phyloP scores from a whole-genome alignment of 1,140 invertebrate genomes.

The Bombus terrestris region DNA sequence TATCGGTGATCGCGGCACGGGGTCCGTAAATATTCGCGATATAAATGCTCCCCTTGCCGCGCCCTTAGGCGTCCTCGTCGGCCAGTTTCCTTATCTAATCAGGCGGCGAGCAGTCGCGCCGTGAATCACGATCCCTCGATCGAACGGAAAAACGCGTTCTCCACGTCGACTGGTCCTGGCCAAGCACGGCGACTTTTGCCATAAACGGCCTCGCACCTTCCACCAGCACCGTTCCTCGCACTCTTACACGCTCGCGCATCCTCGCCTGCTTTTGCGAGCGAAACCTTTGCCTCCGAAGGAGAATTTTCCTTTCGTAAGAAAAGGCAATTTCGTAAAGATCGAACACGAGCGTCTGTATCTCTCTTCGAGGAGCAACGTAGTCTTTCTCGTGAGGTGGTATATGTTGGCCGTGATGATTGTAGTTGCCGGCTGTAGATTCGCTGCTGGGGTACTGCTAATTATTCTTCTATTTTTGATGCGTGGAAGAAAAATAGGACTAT shows the following conservation, averaged over 20 bases:
- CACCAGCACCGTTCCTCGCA: not conserved
- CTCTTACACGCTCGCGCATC: constrained; percentile 26
- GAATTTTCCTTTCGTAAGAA: not conserved
- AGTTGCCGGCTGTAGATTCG: too few species aligned
- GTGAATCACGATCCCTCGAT: constrained; percentile 51
- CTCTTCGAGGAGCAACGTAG: too few species aligned
- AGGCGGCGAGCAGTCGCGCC: constrained; percentile 1
- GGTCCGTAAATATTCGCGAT: constrained; percentile 29
- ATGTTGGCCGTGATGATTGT: too few species aligned
- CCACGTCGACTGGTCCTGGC: constrained; percentile 21
- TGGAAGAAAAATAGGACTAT: too few species aligned
- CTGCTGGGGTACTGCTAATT: too few species aligned
- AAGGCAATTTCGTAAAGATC: not conserved
- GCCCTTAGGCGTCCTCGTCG: too few species aligned
- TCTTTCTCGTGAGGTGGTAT: too few species aligned
- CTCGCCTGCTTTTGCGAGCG: constrained; percentile 13
- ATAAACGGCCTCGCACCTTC: constrained; percentile 33
- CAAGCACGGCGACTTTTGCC: constrained; percentile 24
- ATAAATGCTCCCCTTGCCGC: not conserved
- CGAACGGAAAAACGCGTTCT: constrained; percentile 31
- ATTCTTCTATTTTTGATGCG: too few species aligned
- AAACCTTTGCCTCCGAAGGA: not conserved
- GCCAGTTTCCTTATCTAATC: constrained; percentile 40
- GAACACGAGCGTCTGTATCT: not conserved
- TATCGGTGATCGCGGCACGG: constrained; percentile 14